These are phyloP conservation scores for Gymnothorax reevesii DNA, from an alignment of 2,797 vertebrate species.

Conservation along the genomic window DNA sequence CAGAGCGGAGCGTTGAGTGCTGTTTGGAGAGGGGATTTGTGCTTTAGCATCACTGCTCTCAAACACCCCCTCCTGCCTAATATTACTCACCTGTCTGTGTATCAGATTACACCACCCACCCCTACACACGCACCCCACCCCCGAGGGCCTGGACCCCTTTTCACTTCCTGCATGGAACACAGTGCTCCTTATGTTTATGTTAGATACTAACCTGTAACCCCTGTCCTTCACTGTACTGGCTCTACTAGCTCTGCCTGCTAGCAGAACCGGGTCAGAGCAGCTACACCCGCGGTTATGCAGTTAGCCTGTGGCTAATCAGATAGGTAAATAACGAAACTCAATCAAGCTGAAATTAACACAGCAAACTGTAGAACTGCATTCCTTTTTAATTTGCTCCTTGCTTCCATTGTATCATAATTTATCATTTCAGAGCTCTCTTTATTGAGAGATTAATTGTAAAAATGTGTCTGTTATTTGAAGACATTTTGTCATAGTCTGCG, in stretches of 20 bases:
- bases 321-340: background rate
- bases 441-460: background rate
- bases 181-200: slow-evolving; percentile 51
- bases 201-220: slow-evolving; percentile 50
- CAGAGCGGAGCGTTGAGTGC: background rate
- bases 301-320: background rate
- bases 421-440: background rate
- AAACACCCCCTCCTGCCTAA: background rate
- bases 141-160: background rate
- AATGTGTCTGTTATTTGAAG: background rate
- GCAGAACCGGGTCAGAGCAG: background rate
- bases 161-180: background rate
- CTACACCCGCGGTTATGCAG: background rate
- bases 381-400: background rate
- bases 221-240: slow-evolving; percentile 58
- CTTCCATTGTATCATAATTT: background rate
- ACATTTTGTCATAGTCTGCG: background rate
- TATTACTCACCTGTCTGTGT: slow-evolving; percentile 17
- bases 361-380: background rate
- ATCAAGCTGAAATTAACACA: background rate
- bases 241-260: background rate
- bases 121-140: background rate
- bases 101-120: background rate
- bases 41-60: background rate
- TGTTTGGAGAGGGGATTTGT: slow-evolving; percentile 13